These are phyloP conservation scores for Rhipidura dahli DNA, from an alignment of 2,113 vertebrate genomes.

Conservation along the genomic window DNA sequence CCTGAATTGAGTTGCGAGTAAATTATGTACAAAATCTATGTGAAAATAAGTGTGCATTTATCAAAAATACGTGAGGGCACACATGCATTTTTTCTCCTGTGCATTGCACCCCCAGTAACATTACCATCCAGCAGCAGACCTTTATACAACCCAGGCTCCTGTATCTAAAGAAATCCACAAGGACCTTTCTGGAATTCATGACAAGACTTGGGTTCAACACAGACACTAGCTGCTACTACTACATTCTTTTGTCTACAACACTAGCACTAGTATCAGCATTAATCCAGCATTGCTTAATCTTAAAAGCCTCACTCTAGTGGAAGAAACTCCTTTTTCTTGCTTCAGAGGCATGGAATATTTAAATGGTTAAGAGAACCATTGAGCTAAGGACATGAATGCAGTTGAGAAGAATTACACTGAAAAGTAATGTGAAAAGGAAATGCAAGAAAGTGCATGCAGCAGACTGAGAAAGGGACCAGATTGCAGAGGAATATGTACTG, in stretches of 20 bases:
- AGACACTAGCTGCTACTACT: not conserved
- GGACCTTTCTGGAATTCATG: not conserved
- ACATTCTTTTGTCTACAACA: not conserved
- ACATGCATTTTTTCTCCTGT: not conserved
- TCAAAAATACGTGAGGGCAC: not conserved
- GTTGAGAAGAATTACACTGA: not conserved
- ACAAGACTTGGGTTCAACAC: not conserved
- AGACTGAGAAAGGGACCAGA: conserved; percentile 5
- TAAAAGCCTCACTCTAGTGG: not conserved
- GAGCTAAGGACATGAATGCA: not conserved
- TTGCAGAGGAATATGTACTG: conserved; percentile 10
- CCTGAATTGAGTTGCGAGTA: not conserved
- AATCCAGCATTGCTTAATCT: not conserved
- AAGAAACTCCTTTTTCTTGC: not conserved
- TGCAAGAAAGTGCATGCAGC: not conserved
- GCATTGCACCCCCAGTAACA: not conserved
- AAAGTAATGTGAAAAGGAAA: not conserved
- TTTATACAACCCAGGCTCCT: not conserved
- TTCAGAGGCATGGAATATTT: not conserved
- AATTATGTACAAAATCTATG: not conserved
- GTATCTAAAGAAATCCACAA: not conserved
- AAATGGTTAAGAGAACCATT: not conserved
- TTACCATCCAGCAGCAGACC: not conserved
- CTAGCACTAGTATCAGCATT: not conserved
- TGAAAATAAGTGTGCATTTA: not conserved